Evolutionary conservation across 1,140 invertebrate species (phyloP).

Genomic region (Bombus waltoni): DNA sequence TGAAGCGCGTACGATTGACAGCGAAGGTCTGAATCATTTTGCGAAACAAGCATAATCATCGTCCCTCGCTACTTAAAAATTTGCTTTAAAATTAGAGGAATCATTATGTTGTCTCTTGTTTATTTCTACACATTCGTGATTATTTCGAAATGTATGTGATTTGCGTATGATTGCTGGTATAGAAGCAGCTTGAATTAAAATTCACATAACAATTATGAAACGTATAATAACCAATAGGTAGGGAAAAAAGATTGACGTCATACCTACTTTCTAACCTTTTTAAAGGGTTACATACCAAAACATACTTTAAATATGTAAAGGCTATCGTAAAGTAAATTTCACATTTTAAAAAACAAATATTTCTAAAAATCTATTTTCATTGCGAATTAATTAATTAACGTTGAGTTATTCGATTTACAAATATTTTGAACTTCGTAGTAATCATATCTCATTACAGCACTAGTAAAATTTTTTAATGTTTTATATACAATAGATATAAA

Average conservation of each 20-base stretch:
- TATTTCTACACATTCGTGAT: background rate
- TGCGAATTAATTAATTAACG: no score
- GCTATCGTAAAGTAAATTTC: background rate
- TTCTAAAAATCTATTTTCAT: no score
- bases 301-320: background rate
- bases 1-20: conserved; percentile 31
- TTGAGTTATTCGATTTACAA: no score
- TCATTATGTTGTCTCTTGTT: background rate
- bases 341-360: background rate
- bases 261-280: background rate
- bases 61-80: background rate
- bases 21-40: background rate
- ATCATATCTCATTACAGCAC: no score
- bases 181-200: conserved; percentile 3
- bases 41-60: conserved; percentile 10
- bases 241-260: background rate
- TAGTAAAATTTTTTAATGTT: no score
- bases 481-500: no score
- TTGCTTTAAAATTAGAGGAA: background rate
- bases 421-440: no score
- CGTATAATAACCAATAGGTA: background rate
- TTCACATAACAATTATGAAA: conserved; percentile 31
- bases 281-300: background rate
- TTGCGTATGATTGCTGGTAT: background rate
- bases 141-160: background rate